Base-by-base conservation (phyloP, 2,888 invertebrate genomes). In the Apotomis turbidana region DNA sequence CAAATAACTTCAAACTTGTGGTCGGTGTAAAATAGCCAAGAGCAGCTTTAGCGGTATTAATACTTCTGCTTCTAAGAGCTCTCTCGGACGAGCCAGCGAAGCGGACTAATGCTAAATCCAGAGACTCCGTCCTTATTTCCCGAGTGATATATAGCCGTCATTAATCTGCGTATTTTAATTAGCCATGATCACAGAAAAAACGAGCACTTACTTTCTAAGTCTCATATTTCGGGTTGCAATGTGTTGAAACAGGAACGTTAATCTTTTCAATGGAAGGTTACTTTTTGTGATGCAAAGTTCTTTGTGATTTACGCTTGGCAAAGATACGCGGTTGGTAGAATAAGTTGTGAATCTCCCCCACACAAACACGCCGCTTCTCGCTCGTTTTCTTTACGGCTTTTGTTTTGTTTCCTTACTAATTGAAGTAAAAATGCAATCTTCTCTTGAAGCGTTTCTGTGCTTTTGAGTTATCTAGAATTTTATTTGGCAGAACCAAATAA, bases 161-260 rank as follows among this genome's bases (percentile, higher is more conserved):
- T 71, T 67, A 71, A 60, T 71, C 55, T 61, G 49, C 49, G 67
- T 67, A 51, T 71, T 71, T 71, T 71, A 71, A 71, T 71, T 71
- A 71, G 60, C 49, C 51, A 55, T 57, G 71, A 71, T 67, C 67
- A 67, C 71, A 61, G 66, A 71, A 67, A 67, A 67, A 67, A 61
- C 41, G 4, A 57, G 4, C n/a, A n/a, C n/a, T 57, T n/a, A 36
- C 27, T 66, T 66, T 57, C n/a, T 57, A 66, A 66, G 46, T n/a
- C 55, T 46, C 55, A 46, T 57, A 66, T 13, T 10, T 46, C 38
- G 15, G 3, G 10, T 64, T 10, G 3, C 12, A 54, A 44, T n/a
- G 55, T 57, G 12, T 46, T 66, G 44, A 10, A 57, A n/a, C 0
- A 4, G 54, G 44, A 27, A 46, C 64, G 15, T 57, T 46, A 57